Percentiles rank a stretch among this genome's conserved stretches.
Evolutionary conservation across 2,113 vertebrate genomes (phyloP).

Genomic region (Cygnus buccinator): DNA sequence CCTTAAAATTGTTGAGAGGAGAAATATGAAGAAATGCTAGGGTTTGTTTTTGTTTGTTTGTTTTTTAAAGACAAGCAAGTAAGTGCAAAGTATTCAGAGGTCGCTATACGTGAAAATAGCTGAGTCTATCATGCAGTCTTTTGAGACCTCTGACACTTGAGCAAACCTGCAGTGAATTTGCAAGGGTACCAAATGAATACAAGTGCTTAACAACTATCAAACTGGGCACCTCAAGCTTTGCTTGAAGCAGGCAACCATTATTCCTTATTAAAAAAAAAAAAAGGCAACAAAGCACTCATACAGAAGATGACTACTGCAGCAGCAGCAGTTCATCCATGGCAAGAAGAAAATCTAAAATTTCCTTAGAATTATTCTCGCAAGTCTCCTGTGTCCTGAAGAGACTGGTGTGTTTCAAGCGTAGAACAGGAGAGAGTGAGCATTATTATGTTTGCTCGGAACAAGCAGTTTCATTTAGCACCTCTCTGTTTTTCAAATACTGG

Average conservation of each 20-base stretch:
- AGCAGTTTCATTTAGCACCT: neutral
- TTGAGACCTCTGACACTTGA: neutral
- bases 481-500: accelerated
- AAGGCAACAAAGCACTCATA: neutral
- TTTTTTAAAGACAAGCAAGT: neutral
- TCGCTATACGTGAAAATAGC: neutral
- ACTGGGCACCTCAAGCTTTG: neutral
- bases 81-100: neutral
- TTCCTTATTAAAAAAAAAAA: neutral
- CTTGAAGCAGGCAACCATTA: neutral
- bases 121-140: neutral
- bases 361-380: neutral
- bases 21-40: neutral
- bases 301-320: neutral
- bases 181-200: neutral
- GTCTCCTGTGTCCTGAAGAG: too few species aligned
- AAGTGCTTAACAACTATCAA: too few species aligned
- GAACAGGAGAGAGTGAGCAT: accelerated
- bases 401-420: neutral
- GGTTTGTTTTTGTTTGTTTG: neutral
- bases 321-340: neutral
- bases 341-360: neutral
- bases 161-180: neutral
- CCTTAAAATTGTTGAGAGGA: accelerated
- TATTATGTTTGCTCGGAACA: accelerated